Percentiles rank a stretch among this genome's conserved stretches.
These are phyloP conservation scores for Mohoua ochrocephala DNA, from an alignment of 2,113 vertebrate genomes.

Conservation along the genomic window DNA sequence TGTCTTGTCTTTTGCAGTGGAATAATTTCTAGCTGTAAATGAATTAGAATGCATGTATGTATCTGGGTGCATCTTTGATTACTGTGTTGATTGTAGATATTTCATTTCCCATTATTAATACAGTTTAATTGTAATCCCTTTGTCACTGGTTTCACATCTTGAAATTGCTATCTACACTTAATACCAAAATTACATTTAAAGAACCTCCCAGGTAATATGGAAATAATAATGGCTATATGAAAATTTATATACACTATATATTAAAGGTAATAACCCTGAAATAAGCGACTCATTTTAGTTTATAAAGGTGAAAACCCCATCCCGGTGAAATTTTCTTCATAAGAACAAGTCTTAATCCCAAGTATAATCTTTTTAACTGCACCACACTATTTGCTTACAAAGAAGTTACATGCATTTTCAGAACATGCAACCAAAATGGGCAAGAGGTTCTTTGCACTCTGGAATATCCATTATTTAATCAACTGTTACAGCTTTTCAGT, in stretches of 20 bases:
- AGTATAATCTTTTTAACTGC: background rate
- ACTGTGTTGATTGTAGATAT: background rate
- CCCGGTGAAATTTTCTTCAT: background rate
- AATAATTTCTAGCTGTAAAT: background rate
- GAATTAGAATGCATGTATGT: background rate
- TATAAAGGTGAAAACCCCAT: background rate
- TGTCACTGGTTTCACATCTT: background rate
- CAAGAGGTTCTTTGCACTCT: background rate
- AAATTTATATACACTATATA: background rate
- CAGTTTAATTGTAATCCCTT: background rate
- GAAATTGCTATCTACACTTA: background rate
- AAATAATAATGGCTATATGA: background rate
- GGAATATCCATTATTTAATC: background rate
- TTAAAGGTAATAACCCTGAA: background rate
- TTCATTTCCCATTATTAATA: background rate
- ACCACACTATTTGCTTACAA: background rate
- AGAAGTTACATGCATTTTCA: background rate
- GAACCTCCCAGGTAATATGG: background rate
- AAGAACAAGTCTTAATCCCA: background rate
- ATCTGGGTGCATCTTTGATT: background rate
- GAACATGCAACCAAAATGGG: background rate
- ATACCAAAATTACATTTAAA: background rate
- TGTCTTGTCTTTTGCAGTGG: background rate
- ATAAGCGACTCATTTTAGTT: background rate
- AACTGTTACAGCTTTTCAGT: background rate